Base-by-base conservation (phyloP, 2,113 vertebrate genomes). In the Stictonetta naevosa region DNA sequence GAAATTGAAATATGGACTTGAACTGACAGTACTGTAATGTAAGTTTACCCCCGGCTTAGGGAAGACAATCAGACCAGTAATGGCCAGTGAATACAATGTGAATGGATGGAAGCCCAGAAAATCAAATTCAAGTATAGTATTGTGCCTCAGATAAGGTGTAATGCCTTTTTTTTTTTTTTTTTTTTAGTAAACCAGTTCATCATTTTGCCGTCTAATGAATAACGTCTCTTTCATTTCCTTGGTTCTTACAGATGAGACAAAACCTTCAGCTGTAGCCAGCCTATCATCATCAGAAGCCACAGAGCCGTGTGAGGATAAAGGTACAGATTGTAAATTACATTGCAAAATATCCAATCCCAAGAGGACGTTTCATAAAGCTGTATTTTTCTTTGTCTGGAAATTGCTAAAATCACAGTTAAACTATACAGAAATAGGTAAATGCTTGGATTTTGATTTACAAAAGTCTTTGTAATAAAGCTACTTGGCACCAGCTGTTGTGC, bases 271-370 rank as follows among this genome's bases (percentile, higher is more conserved):
- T 68, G 88, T 68, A 60, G 86, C 91, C 77, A 96, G 73, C 67
- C 88, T 87, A 25, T 71, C 97, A 86, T 81, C 96, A 14, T 85
- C 94, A 88, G 95, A 90, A 89, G 94, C 69, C 22, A 66, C 4
- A 72, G 95, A 97, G 63, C 80, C 86, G 63, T 91, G 82, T 59
- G 86, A 97, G 92, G 95, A 95, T 83, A 97, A 98, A 98, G 97
- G 97, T 98, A 98, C 29, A 68, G 95, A 92, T 44, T 62, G 29
- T 53, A 86, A 89, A 92, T 63, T 89, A 44, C 71, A 13, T 46
- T 94, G 78, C 60, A 92, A 86, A 95, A 64, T 77, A 69, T 11
- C 66, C 26, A 8, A 1, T 93, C 86, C 83, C 64, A 31, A 86
- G 92, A 90, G 78, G 60, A 55, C 33, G 2, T 86, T 92, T 82